A percentile compares a stretch with the other conserved stretches of the same genome.
Conservation (phyloP, 2,888 invertebrate genomes). For the Scrobipalpa costella region DNA sequence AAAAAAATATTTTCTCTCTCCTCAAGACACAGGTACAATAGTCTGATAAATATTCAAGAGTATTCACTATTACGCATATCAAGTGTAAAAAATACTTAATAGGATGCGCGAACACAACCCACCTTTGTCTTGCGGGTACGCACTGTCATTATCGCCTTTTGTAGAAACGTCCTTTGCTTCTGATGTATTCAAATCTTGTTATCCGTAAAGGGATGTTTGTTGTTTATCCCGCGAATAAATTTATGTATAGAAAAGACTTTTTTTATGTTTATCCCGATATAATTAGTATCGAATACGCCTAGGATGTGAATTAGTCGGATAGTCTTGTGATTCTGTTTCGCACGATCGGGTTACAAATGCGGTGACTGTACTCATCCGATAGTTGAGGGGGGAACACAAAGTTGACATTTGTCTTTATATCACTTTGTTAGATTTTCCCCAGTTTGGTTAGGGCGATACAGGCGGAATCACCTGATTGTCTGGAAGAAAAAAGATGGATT, state of each 20-base stretch:
- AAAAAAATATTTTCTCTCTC: constrained; percentile 45
- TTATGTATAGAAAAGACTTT: constrained; percentile 44
- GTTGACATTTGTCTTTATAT: too few relatives aligned
- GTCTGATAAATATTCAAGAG: constrained; percentile 66
- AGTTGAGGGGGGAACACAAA: neutral
- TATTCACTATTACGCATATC: constrained; percentile 75
- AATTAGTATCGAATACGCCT: constrained; percentile 62
- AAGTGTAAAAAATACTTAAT: constrained; percentile 75
- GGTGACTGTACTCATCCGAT: constrained; percentile 23
- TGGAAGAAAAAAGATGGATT: too few relatives aligned
- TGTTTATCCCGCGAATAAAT: constrained; percentile 70
- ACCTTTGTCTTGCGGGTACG: constrained; percentile 59
- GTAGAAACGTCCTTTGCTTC: constrained; percentile 39
- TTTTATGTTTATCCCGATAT: constrained; percentile 49
- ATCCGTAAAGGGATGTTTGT: constrained; percentile 68
- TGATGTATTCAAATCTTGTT: constrained; percentile 62
- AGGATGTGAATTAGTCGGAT: constrained; percentile 48
- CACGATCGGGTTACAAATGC: constrained; percentile 60
- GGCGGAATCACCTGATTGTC: too few relatives aligned
- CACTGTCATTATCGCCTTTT: constrained; percentile 74
- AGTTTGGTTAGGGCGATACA: too few relatives aligned
- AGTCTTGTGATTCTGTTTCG: constrained; percentile 50
- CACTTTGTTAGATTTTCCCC: too few relatives aligned
- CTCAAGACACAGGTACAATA: constrained; percentile 59
- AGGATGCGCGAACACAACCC: constrained; percentile 72